Evolutionary conservation across 2,797 vertebrate species (phyloP), one percentile per base, ranked within the genome.

Genomic region (Bucorvus abyssinicus): DNA sequence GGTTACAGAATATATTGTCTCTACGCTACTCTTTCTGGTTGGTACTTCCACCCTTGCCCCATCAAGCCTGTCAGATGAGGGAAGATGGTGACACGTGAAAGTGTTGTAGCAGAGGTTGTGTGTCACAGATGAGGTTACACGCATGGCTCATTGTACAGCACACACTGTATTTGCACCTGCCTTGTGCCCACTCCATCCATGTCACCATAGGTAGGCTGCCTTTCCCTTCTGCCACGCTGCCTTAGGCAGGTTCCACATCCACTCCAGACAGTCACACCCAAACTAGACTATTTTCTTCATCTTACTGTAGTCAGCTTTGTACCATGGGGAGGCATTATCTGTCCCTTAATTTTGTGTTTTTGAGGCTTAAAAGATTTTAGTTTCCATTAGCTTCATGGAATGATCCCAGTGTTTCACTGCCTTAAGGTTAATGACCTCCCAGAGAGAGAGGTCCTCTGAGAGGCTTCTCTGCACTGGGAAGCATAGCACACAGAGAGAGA

Each of bases 181-280:
- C 47, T 78, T 36, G 61, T 57, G 38, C 12, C 61, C 36, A 17
- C 10, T 1, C 38, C 38, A 19, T 21, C 45, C 12, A 0, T 34
- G 44, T 75, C 40, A 29, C 18, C n/a, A 18, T 38, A 15, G 23
- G 49, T 6, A 55, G n/a, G 32, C 15, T 27, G 30, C n/a, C 84
- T 91, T 87, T 64, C 38, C 10, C 18, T 76, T 86, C 76, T 79
- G 20, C 49, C 34, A 63, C 26, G 14, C 53, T 90, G 42, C 42
- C 56, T 34, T 38, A 38, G 34, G 38, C 9, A 10, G 50, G 30
- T n/a, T 84, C 21, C 22, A 6, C 27, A 76, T 83, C 80, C 14
- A 49, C 27, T 12, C 15, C 21, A 36, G 29, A 10, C 4, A 8
- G 22, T 64, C 50, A 7, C 21, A n/a, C 30, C 16, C 0, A 1